Evolutionary conservation across 2,888 invertebrate genomes (phyloP).

Genomic region (Ecdyonurus torrentis): DNA sequence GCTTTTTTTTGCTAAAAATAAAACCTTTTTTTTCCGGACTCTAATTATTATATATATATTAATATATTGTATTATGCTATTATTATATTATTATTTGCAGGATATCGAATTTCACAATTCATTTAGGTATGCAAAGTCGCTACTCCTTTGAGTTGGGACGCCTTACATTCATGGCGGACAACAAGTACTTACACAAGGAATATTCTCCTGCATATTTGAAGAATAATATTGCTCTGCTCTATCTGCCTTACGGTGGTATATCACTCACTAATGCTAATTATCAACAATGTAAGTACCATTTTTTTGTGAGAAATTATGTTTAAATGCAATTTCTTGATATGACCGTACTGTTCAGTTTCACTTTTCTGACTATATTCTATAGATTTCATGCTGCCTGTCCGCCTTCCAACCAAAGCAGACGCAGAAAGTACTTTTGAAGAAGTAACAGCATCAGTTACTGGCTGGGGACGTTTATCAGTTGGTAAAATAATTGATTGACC

Average conservation of each 20-base stretch:
- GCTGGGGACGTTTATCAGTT: constrained; percentile 8
- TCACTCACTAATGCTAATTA: no score
- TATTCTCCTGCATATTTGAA: constrained; percentile 12
- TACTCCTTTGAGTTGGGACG: constrained; percentile 11
- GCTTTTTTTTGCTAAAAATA: no score
- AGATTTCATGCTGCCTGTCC: constrained; percentile 9
- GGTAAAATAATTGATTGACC: no score
- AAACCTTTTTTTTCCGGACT: no score
- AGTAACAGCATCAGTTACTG: neutral
- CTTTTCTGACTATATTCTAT: neutral
- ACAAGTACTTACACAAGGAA: constrained; percentile 14
- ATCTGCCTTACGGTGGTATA: no score
- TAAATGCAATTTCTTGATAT: no score
- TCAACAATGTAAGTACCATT: no score
- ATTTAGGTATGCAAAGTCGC: constrained; percentile 12
- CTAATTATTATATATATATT: no score
- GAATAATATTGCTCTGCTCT: constrained; percentile 18
- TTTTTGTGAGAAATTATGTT: no score
- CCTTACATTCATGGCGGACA: constrained; percentile 11
- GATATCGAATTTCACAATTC: neutral
- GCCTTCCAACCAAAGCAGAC: constrained; percentile 4
- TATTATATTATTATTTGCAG: no score
- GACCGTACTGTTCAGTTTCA: neutral
- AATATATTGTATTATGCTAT: no score
- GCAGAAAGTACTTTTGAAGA: neutral